Evolutionary conservation across 2,797 vertebrate species (phyloP), one percentile per base, ranked within the genome.

Genomic region (Chromobotia macracanthus): DNA sequence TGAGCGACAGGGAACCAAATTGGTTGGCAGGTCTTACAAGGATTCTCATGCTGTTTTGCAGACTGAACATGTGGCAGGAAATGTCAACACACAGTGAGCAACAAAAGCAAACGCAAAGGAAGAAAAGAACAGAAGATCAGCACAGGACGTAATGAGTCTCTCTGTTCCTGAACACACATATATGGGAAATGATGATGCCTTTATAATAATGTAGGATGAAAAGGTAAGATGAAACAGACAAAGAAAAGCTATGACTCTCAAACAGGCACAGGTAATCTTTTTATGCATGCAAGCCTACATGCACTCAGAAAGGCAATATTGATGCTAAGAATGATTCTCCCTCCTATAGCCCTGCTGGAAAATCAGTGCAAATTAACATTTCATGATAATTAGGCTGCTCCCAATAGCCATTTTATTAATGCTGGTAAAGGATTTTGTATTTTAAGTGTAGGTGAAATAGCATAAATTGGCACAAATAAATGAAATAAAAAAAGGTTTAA

Each of bases 1-100:
- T 88, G 87, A 89, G 86, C 84, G 83, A 87, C 79, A 82, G 64
- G 5, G 15, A 78, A 50, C 44, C 69, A 71, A 78, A 78, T 71
- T 53, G 67, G 67, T 78, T 63, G 46, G 67, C n/a, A 71, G 76
- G 55, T 77, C 55, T 77, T 69, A 69, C 66, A 70, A 60, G 28
- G 55, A 70, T 44, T 70, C 6, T 70, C 35, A 58, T 60, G 18
- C 48, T 70, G 66, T 63, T 77, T 77, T 61, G 55, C n/a, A 61
- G 56, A 19, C n/a, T 38, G 23, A 13, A 12, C 25, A 16, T 69
- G 31, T 31, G 38, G 55, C 18, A 55, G 41, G 41, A 68, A 38
- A 51, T 58, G 44, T 53, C 68, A 56, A 58, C 18, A 65, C 21
- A 66, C 64, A 28, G 12, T n/a, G 71, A 68, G 55, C 11, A 38